Percentiles rank a stretch among this genome's conserved stretches.
Conservation (phyloP, 2,888 invertebrate species). For the Oscheius myriophilus region DNA sequence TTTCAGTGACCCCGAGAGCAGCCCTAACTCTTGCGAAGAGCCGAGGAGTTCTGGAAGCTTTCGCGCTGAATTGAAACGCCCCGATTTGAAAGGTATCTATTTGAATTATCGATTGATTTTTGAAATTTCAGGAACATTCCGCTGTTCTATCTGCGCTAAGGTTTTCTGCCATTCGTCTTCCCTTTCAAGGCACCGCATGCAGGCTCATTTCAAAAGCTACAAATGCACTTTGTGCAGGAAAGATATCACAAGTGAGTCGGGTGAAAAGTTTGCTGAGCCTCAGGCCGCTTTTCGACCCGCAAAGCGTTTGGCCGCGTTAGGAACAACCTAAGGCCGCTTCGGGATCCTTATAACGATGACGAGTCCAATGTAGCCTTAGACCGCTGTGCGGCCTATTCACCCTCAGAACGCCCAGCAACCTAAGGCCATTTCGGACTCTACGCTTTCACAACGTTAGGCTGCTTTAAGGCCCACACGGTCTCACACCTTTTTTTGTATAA, state of each 20-base stretch:
- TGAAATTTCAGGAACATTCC: constrained; percentile 57
- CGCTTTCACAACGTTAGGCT: too few species aligned
- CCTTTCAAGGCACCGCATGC: constrained; percentile 66
- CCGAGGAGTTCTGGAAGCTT: constrained; percentile 14
- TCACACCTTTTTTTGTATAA: too few species aligned
- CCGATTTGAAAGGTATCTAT: constrained; percentile 51
- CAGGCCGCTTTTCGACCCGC: too few species aligned
- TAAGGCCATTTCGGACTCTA: too few species aligned
- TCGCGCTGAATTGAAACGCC: constrained; percentile 46
- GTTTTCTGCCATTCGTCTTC: constrained; percentile 67
- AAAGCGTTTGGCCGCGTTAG: too few species aligned
- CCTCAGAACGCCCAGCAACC: too few species aligned
- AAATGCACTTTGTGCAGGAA: constrained; percentile 64
- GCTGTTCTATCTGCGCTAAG: constrained; percentile 62
- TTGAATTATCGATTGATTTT: neutral
- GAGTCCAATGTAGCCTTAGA: too few species aligned
- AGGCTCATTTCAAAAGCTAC: constrained; percentile 66
- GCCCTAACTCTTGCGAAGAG: constrained; percentile 24
- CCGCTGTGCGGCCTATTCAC: too few species aligned
- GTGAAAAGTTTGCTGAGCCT: neutral
- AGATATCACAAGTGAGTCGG: constrained; percentile 62
- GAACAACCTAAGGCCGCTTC: too few species aligned
- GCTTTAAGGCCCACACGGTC: too few species aligned
- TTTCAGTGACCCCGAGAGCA: constrained; percentile 17
- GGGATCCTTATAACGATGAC: too few species aligned